Conservation (phyloP, 2,888 invertebrate species). For the Altica lythri region DNA sequence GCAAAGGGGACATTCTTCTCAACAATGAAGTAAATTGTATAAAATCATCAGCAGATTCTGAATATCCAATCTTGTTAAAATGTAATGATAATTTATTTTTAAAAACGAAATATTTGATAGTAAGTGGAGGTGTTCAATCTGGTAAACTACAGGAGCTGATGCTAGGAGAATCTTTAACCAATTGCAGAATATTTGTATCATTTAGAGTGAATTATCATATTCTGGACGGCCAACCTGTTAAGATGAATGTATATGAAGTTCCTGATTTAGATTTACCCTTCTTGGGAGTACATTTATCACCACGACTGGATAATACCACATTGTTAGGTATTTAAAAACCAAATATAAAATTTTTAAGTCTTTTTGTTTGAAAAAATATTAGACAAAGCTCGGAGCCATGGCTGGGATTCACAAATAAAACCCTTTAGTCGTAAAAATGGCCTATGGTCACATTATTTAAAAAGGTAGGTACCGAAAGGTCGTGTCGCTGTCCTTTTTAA, state of each 20-base stretch:
- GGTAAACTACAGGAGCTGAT: slow-evolving; percentile 78
- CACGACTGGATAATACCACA: slow-evolving; percentile 82
- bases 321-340: slow-evolving; percentile 72
- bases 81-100: slow-evolving; percentile 56
- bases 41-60: slow-evolving; percentile 60
- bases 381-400: no score
- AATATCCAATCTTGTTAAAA: slow-evolving; percentile 60
- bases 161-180: slow-evolving; percentile 64
- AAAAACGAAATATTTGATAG: slow-evolving; percentile 76
- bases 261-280: slow-evolving; percentile 97
- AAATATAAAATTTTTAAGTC: neutral
- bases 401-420: no score
- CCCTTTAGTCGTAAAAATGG: no score
- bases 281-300: slow-evolving; percentile 95
- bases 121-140: slow-evolving; percentile 91
- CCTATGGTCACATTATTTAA: no score
- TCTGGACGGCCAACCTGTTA: slow-evolving; percentile 75
- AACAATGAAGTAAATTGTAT: slow-evolving; percentile 69
- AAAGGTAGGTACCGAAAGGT: no score
- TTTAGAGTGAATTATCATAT: slow-evolving; percentile 93
- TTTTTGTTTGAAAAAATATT: no score
- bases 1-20: slow-evolving; percentile 74
- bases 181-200: slow-evolving; percentile 83
- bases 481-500: no score
- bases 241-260: slow-evolving; percentile 94